Base-by-base conservation (phyloP, 30 jellyfish, hydroid and myxozoan genomes). In the Hydra vulgaris region DNA sequence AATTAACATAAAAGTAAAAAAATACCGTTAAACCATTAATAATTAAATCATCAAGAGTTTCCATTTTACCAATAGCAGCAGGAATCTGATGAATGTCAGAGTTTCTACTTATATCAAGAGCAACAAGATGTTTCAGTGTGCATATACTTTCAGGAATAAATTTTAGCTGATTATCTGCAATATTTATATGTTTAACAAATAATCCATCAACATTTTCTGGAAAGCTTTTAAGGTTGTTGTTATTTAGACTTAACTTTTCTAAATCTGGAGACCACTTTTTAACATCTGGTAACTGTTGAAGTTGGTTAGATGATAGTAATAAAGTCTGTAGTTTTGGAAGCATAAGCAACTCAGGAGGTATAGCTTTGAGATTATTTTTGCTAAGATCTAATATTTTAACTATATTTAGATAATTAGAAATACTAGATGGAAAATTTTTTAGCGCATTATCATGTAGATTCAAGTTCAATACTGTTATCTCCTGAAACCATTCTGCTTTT, bases 201-300 rank as follows among this genome's bases (percentile, higher is more conserved):
- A 90, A 74, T n/a, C 83, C 80, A 21, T 80, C 79, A 54, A 89
- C 80, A 24, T 85, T 79, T 0, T 70, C 90, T 56, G 93, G 93
- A 7, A 89, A 27, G 53, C 69, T 54, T 0, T 81, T 61, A 74
- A 89, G 70, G 21, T 19, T 17, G 70, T 89, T 89, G 24, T 52
- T 88, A 5, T 77, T 25, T 53, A 89, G 23, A 68, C 84, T 83
- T 77, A 89, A 71, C 16, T 81, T 82, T 21, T 89, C 82, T 84
- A 89, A 22, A 69, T 90, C 74, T 71, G 79, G 77, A 23, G 86
- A 22, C 96, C 96, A 89, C 17, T 85, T 87, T 19, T 80, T 77
- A 25, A 84, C 95, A 18, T 74, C 77, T 70, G 96, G 96, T 17
- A 89, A 21, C n/a, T 16, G 27, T 1, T 54, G 54, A 7, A 89